Conservation (phyloP, 2,113 vertebrate genomes). For the Silurus meridionalis region DNA sequence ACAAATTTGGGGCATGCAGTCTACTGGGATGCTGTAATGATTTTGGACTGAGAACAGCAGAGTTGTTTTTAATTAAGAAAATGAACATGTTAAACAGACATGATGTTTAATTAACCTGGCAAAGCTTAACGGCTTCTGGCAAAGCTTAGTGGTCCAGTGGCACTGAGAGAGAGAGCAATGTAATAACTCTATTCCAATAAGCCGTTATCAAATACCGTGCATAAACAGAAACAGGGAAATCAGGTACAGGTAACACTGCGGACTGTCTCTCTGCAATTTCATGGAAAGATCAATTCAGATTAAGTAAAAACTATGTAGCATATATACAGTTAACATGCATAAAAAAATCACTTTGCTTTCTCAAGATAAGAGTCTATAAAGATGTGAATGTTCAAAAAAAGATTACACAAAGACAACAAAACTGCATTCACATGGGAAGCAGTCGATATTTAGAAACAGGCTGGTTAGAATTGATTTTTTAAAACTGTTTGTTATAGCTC, state of each 20-base stretch:
- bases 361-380: not conserved
- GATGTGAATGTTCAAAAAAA: not conserved
- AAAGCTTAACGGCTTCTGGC: conserved; percentile 12
- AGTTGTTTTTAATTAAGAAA: conserved; percentile 42
- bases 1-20: conserved; percentile 28
- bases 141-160: not conserved
- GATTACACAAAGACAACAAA: not conserved
- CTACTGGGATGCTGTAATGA: conserved; percentile 31
- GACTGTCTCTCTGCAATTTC: not conserved
- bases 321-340: not conserved
- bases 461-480: not conserved
- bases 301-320: not conserved
- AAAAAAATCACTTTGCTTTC: not conserved
- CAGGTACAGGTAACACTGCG: not conserved
- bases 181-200: not conserved
- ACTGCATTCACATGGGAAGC: not conserved
- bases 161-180: not conserved
- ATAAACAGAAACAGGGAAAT: not conserved
- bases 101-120: conserved; percentile 24
- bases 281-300: not conserved
- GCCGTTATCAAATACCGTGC: not conserved
- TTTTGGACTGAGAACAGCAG: conserved; percentile 33
- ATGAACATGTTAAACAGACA: conserved; percentile 39
- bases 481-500: not conserved
- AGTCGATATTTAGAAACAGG: not conserved